Evolutionary conservation across 2,888 invertebrate species (phyloP), one percentile per base, ranked within the genome.

Genomic region (Scaeva pyrastri): DNA sequence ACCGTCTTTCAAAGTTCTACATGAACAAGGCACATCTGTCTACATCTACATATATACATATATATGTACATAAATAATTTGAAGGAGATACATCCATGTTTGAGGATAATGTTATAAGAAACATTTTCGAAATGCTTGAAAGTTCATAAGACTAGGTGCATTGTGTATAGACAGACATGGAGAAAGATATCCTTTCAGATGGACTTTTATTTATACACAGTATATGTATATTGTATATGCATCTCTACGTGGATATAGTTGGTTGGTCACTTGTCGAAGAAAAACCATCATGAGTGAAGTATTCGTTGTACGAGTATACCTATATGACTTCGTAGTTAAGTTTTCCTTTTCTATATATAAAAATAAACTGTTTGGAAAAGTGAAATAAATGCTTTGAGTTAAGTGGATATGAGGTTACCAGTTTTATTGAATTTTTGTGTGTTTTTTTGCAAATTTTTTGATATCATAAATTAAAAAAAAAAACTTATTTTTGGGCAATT

Each of bases 81-180:
- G n/a, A 39, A 52, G 19, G 3, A 66, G 36, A 21, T 39, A 66
- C 16, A 62, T 58, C 19, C 26, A 62, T 58, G 26, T 39, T 45
- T 48, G 41, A 73, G 52, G 56, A 68, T 79, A 73, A 79, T 72
- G 66, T 45, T 39, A 50, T 79, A 68, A 60, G 68, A 68, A 73
- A 64, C 60, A 68, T 72, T 64, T 60, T 78, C 19, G 64, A 64
- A 72, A 64, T 77, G 56, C 55, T 73, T 79, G 77, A 77, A 70
- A 48, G 41, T 72, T 72, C 72, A 72, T 72, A 31, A 72, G 58
- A 45, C 52, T 45, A 66, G 56, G 60, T 58, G 48, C 55, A 78
- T 62, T 26, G 16, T 56, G 55, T 41, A 66, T 48, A 66, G 19
- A 58, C 64, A 79, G 23, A 12, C 77, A 71, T 71, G 70, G 7